Percentiles rank a stretch among this genome's conserved stretches.
These are phyloP conservation scores for Hyphantria cunea DNA, from an alignment of 1,140 invertebrate species.

Conservation along the genomic window DNA sequence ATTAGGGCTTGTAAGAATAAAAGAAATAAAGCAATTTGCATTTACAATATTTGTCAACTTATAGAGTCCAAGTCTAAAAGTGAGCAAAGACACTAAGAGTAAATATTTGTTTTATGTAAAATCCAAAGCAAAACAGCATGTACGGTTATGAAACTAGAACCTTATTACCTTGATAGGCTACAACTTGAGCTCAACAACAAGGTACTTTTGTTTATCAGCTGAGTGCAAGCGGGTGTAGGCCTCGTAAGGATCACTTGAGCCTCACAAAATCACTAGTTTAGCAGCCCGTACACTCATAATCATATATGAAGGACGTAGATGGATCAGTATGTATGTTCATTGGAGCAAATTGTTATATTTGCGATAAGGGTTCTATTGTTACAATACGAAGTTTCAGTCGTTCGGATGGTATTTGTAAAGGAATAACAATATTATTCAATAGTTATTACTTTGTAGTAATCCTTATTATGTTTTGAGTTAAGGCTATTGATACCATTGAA, in stretches of 20 bases:
- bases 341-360: not conserved
- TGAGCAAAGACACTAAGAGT: no score
- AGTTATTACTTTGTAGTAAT: slow-evolving; percentile 3
- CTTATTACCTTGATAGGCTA: not conserved
- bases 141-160: no score
- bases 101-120: no score
- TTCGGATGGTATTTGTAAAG: not conserved
- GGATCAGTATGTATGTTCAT: slow-evolving; percentile 14
- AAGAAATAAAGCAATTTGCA: no score
- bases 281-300: slow-evolving; percentile 11
- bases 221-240: not conserved
- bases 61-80: no score
- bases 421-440: slow-evolving; percentile 14
- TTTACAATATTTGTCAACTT: no score
- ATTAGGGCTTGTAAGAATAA: no score
- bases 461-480: not conserved
- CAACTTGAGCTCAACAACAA: slow-evolving; percentile 10
- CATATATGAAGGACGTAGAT: slow-evolving; percentile 14
- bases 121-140: no score
- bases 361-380: slow-evolving; percentile 2
- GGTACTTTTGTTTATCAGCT: slow-evolving; percentile 22
- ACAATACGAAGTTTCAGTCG: not conserved
- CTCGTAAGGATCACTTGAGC: slow-evolving; percentile 6
- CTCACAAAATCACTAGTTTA: slow-evolving; percentile 23
- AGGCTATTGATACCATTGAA: not conserved